Conservation (phyloP, 1,140 invertebrate genomes). For the Maconellicoccus hirsutus region DNA sequence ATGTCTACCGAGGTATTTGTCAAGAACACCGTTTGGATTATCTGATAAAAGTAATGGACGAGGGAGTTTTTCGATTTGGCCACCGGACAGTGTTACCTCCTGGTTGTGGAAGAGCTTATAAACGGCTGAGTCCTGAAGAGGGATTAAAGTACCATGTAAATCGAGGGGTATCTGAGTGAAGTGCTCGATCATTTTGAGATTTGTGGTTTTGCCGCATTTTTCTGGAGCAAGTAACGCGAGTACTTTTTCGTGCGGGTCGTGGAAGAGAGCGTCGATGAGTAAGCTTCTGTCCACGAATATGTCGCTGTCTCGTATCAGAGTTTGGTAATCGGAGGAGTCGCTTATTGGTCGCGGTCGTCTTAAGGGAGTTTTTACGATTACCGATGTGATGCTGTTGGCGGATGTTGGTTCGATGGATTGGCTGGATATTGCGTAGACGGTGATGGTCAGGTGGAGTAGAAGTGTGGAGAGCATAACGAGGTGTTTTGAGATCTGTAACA, state of each 20-base stretch:
- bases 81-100: not conserved
- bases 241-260: not conserved
- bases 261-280: not conserved
- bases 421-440: too few relatives aligned
- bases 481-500: too few relatives aligned
- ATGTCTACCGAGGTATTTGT: not conserved
- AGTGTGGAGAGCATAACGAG: too few relatives aligned
- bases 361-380: too few relatives aligned
- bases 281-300: not conserved
- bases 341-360: too few relatives aligned
- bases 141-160: not conserved
- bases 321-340: too few relatives aligned
- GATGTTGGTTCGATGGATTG: too few relatives aligned
- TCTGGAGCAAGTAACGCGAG: not conserved
- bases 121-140: not conserved
- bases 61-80: not conserved
- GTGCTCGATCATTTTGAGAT: not conserved
- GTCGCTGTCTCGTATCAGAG: not conserved
- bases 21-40: not conserved
- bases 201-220: not conserved
- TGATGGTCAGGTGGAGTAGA: too few relatives aligned
- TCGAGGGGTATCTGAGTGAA: not conserved
- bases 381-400: too few relatives aligned
- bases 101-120: not conserved
- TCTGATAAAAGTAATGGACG: not conserved